These are phyloP conservation scores for Bombyx mandarina DNA, from an alignment of 1,140 invertebrate genomes.

Conservation along the genomic window DNA sequence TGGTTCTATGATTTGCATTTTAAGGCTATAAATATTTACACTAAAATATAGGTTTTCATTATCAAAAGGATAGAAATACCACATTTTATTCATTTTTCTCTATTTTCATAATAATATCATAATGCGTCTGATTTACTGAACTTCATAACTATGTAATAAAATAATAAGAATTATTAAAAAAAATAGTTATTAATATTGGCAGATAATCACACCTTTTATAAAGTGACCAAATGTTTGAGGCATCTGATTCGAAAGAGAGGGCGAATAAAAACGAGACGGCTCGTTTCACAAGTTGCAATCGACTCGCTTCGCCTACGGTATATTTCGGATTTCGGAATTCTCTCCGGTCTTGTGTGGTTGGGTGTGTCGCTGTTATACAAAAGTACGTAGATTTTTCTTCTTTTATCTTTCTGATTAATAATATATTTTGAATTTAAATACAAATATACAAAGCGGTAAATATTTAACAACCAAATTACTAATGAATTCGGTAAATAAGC, in stretches of 20 bases:
- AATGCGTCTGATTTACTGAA: no score
- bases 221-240: slow-evolving; percentile 33
- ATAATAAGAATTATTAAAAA: no score
- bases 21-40: no score
- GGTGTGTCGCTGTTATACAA: slow-evolving; percentile 42
- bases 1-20: no score
- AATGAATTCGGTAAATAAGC: background rate
- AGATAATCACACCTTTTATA: background rate
- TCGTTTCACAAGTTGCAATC: slow-evolving; percentile 34
- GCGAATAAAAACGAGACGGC: slow-evolving; percentile 45
- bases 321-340: slow-evolving; percentile 58
- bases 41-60: no score
- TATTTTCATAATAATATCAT: no score
- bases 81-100: no score
- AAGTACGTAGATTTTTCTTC: slow-evolving; percentile 45
- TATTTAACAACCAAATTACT: no score
- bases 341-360: slow-evolving; percentile 30
- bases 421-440: background rate
- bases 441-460: no score
- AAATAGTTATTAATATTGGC: no score
- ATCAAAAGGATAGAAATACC: no score
- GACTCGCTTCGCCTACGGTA: slow-evolving; percentile 20
- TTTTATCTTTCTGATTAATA: slow-evolving; percentile 1
- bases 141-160: no score
- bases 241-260: slow-evolving; percentile 42